A percentile compares a stretch with the other conserved stretches of the same genome.
phyloP scores from a whole-genome alignment of 2,888 invertebrate genomes.

The Dicyrtoma fusca region DNA sequence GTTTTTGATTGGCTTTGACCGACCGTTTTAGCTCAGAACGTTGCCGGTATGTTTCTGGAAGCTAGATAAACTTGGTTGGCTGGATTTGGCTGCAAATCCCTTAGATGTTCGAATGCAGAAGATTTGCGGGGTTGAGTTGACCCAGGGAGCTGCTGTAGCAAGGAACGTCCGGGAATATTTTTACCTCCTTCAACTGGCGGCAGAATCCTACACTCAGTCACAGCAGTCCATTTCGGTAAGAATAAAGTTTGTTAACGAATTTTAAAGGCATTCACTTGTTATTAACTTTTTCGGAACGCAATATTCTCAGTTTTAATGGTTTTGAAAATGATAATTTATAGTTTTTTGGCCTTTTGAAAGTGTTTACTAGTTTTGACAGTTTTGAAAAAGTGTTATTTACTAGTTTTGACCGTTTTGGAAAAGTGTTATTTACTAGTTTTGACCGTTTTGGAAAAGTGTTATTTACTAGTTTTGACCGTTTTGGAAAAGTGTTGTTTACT shows the following conservation, averaged over 20 bases:
- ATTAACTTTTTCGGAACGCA: no score
- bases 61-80: constrained; percentile 22
- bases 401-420: no score
- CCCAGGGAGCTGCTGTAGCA: constrained; percentile 17
- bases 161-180: constrained; percentile 17
- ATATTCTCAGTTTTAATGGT: no score
- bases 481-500: no score
- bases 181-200: constrained; percentile 1
- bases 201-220: background rate
- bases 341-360: no score
- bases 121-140: constrained; percentile 25
- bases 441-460: no score
- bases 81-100: constrained; percentile 28
- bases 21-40: constrained; percentile 4
- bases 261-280: background rate
- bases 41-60: constrained; percentile 22
- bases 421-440: no score
- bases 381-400: no score
- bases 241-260: background rate
- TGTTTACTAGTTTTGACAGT: no score
- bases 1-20: background rate
- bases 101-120: background rate
- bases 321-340: no score
- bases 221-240: background rate
- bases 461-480: no score